These are phyloP conservation scores for Procavia capensis DNA, from an alignment of 2,113 vertebrate genomes.

Conservation along the genomic window DNA sequence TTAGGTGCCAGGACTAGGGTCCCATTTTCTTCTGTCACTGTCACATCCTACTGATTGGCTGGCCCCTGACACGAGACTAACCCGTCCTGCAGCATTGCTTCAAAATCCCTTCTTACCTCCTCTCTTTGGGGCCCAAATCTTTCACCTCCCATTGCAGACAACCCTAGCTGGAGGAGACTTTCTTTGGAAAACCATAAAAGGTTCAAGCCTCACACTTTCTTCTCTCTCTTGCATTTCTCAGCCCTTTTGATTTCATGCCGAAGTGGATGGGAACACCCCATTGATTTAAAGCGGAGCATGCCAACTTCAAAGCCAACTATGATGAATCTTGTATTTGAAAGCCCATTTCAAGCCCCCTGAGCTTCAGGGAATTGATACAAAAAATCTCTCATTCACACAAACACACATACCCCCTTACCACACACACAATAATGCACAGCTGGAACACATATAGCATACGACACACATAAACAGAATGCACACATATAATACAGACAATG, in stretches of 20 bases:
- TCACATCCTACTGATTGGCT: background rate
- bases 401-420: background rate
- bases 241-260: background rate
- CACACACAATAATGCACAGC: background rate
- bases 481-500: background rate
- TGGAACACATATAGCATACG: background rate
- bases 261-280: background rate
- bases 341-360: background rate
- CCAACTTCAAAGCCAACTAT: conserved; percentile 17
- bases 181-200: background rate
- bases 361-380: background rate
- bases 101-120: background rate
- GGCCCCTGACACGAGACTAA: background rate
- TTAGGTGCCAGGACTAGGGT: background rate
- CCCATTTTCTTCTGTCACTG: background rate
- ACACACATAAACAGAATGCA: background rate
- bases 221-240: background rate
- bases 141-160: background rate
- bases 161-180: background rate
- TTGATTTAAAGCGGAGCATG: conserved; percentile 24
- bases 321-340: conserved; percentile 42
- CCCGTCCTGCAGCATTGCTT: background rate
- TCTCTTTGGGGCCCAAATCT: background rate
- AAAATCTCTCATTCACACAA: background rate
- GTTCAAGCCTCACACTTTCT: background rate